Evolutionary conservation across 2,888 invertebrate genomes (phyloP).

Genomic region (Strigamia transsilvanica): DNA sequence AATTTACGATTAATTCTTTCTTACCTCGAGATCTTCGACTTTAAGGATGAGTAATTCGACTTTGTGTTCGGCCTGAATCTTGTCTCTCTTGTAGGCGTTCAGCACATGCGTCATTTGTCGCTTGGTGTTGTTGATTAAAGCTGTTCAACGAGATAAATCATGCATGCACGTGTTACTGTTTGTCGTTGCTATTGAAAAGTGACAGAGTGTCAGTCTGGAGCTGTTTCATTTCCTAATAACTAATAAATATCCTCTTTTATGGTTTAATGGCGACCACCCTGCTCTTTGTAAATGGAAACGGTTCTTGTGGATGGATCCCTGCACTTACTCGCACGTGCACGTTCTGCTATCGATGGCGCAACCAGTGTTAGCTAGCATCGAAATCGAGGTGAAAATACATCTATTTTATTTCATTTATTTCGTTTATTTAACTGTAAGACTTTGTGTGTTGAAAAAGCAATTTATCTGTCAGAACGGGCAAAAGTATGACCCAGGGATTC

Average conservation of each 20-base stretch:
- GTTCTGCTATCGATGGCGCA: background rate
- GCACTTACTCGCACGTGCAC: slow-evolving; percentile 3
- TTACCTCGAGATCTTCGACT: slow-evolving; percentile 60
- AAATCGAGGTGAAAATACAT: background rate
- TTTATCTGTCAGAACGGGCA: no score
- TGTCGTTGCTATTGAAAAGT: slow-evolving; percentile 45
- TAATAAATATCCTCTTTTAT: slow-evolving; percentile 27
- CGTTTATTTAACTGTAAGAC: no score
- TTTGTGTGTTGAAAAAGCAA: no score
- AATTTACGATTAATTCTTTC: slow-evolving; percentile 14
- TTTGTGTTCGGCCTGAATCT: slow-evolving; percentile 59
- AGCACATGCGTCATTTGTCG: slow-evolving; percentile 57
- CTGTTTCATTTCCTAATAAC: slow-evolving; percentile 27
- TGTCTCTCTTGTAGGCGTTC: slow-evolving; percentile 58
- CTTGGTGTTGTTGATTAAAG: slow-evolving; percentile 58
- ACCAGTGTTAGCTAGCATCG: background rate
- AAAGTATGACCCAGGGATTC: no score
- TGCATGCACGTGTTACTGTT: background rate
- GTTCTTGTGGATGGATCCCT: background rate
- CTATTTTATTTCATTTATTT: no score
- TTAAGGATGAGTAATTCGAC: slow-evolving; percentile 59
- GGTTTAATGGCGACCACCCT: slow-evolving; percentile 13
- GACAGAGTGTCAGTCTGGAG: slow-evolving; percentile 26
- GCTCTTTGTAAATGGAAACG: slow-evolving; percentile 32
- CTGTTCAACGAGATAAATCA: slow-evolving; percentile 52